Base-by-base conservation (phyloP, 2,888 invertebrate genomes). In the Caenorhabditis zanzibari region DNA sequence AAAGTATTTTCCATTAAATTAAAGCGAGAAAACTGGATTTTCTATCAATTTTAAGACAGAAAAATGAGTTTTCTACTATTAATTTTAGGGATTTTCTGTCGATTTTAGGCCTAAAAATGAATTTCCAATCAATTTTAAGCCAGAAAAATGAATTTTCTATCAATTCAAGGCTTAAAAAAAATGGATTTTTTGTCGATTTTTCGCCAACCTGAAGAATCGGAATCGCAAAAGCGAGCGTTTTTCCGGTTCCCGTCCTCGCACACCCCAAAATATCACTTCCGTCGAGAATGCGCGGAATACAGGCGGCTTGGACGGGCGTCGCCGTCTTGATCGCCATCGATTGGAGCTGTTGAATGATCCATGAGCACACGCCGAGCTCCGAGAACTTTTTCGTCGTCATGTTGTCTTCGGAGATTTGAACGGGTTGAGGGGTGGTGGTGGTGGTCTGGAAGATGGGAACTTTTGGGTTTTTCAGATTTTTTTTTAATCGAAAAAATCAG, bases 231-330 rank as follows among this genome's bases (percentile, higher is more conserved):
- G 52, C 66, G 14, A 66, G 14, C 6, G 52, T 52, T 22, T 66
- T 66, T 22, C 66, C 66, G 14, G 52, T 66, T 66, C 66, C 66
- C 0, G 49, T 52, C 2, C 63, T 26, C n/a, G 63, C 63, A 16
- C 63, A 63, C 10, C 97, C 98, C 85, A 99, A 96, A 89, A 97
- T 96, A 93, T 98, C 96, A 88, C 94, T 94, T 87, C 93, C 93
- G 85, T 92, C 91, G 41, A 94, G 85, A 74, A 94, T 93, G 49
- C 87, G 85, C 1, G 92, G 92, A 58, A 91, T 91, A 63, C 91
- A 91, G 19, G 85, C 84, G 0, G 84, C 85, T 76, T 91, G 91
- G 10, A 91, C 91, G 9, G 91, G 91, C 16, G 91, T 92, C 1
- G 91, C 88, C 12, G 77, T 86, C 16, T 77, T 83, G 38, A 91